Conservation (phyloP, 2,888 invertebrate species). For the Ephialtes manifestator region DNA sequence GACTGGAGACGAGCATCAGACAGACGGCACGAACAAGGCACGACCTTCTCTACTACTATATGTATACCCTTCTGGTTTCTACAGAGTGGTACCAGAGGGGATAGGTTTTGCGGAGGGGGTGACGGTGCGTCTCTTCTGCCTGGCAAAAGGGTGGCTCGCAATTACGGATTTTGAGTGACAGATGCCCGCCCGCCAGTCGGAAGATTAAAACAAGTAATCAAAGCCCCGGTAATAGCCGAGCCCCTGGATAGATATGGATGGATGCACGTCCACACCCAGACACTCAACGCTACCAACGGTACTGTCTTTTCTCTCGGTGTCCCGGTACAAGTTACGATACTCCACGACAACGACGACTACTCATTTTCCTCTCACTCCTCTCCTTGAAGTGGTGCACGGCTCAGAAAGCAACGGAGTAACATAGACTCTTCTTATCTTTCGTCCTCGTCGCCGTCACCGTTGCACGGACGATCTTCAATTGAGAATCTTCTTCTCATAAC, state of each 20-base stretch:
- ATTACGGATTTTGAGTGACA: conserved; percentile 86
- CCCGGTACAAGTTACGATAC: conserved; percentile 64
- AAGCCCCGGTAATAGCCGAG: conserved; percentile 80
- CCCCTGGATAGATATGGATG: conserved; percentile 83
- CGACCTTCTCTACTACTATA: conserved; percentile 39
- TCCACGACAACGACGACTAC: conserved; percentile 60
- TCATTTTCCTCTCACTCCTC: conserved; percentile 67
- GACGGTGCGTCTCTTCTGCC: conserved; percentile 50
- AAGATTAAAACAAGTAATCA: conserved; percentile 86
- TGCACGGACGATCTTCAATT: conserved; percentile 58
- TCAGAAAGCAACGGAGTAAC: conserved; percentile 52
- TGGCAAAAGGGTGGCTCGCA: conserved; percentile 80
- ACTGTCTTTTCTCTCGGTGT: conserved; percentile 62
- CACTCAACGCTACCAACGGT: conserved; percentile 53
- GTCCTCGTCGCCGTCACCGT: conserved; percentile 44
- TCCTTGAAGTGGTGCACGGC: conserved; percentile 50
- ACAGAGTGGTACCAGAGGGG: conserved; percentile 48
- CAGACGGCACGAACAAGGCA: conserved; percentile 52
- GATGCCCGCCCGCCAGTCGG: conserved; percentile 85
- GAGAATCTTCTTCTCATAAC: conserved; percentile 34
- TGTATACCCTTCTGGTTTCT: conserved; percentile 50
- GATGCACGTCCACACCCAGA: conserved; percentile 78
- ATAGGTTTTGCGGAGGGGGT: conserved; percentile 34
- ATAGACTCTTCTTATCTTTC: conserved; percentile 63
- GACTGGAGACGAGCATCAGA: conserved; percentile 44